These are phyloP conservation scores for Clytia hemisphaerica DNA, from an alignment of 30 jellyfish, hydroid and myxozoan genomes.

Conservation along the genomic window DNA sequence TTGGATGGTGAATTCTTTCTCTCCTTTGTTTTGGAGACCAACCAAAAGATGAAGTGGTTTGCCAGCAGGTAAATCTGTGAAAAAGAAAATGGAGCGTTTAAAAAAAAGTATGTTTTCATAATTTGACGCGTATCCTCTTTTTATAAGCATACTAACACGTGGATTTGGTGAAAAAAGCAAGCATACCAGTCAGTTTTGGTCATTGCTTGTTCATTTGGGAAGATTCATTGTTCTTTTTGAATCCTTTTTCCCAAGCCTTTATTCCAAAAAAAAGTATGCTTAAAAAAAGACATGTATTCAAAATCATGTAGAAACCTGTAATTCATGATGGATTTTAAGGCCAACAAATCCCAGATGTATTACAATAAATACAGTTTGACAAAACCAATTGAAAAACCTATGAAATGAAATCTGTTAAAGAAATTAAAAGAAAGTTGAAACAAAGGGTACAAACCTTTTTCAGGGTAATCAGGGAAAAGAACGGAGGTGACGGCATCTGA, in stretches of 20 bases:
- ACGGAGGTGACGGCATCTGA: slow-evolving; percentile 67
- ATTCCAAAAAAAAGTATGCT: too few species aligned
- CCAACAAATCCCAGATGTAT: too few species aligned
- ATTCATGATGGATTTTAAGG: too few species aligned
- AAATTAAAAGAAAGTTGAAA: not conserved
- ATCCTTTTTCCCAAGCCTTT: too few species aligned
- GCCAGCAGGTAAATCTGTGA: slow-evolving; percentile 84
- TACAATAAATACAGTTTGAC: too few species aligned
- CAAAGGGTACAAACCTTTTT: slow-evolving; percentile 49
- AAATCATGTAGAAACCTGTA: not conserved
- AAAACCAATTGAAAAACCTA: not conserved
- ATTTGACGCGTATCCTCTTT: not conserved
- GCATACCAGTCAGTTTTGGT: too few species aligned
- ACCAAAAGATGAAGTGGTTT: slow-evolving; percentile 66
- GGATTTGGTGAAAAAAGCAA: not conserved
- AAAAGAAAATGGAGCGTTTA: not conserved
- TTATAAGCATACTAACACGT: not conserved
- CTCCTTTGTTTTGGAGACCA: slow-evolving; percentile 89
- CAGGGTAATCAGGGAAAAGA: slow-evolving; percentile 78
- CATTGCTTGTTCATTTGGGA: too few species aligned
- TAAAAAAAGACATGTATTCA: too few species aligned
- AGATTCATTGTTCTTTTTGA: too few species aligned
- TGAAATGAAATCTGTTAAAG: not conserved
- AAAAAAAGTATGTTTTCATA: not conserved
- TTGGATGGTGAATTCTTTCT: slow-evolving; percentile 65